A percentile compares a stretch with the other conserved stretches of the same genome.
Evolutionary conservation across 2,113 vertebrate genomes (phyloP).

Genomic region (Corythaixoides concolor): DNA sequence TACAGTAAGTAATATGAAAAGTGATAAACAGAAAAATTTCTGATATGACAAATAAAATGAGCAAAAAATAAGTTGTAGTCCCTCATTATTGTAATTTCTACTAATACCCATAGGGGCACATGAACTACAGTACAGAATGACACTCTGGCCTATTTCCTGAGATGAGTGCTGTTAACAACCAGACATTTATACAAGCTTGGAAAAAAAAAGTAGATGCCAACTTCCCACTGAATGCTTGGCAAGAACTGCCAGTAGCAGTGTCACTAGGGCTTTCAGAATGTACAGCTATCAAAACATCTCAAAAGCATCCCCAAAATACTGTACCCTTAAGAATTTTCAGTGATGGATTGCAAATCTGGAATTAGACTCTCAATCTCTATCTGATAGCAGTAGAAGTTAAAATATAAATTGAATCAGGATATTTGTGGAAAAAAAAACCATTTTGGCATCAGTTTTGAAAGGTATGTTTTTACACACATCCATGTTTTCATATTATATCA

Average conservation of each 20-base stretch:
- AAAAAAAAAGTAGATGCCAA: conserved; percentile 9
- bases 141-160: not conserved
- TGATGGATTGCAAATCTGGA: not conserved
- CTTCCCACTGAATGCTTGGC: conserved; percentile 40
- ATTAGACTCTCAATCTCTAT: not conserved
- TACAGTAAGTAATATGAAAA: not conserved
- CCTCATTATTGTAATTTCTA: not conserved
- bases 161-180: conserved; percentile 41
- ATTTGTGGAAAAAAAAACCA: not conserved
- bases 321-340: not conserved
- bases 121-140: not conserved
- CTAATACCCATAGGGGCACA: not conserved
- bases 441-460: not conserved
- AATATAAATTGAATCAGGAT: accelerated
- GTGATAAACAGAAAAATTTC: not conserved
- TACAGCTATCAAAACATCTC: not conserved
- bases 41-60: not conserved
- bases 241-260: not conserved
- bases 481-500: not conserved
- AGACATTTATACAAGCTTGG: conserved; percentile 1
- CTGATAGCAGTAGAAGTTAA: not conserved
- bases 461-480: not conserved
- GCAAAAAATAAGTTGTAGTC: not conserved
- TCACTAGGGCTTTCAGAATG: not conserved
- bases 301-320: not conserved